phyloP scores from a whole-genome alignment of 2,113 vertebrate species.

The Bufo bufo region DNA sequence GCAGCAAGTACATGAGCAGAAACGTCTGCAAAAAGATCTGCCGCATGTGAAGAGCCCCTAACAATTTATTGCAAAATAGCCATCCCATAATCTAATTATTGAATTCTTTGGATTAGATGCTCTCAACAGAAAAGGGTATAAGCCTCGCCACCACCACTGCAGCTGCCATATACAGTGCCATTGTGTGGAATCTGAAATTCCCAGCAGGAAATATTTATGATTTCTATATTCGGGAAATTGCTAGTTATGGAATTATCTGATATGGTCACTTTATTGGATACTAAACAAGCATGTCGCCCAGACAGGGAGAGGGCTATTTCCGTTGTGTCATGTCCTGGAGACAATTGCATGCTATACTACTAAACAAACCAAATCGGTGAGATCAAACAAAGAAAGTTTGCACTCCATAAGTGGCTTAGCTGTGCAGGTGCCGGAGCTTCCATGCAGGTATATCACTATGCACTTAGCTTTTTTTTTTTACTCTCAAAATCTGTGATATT shows the following conservation, averaged over 20 bases:
- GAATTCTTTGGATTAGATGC: background rate
- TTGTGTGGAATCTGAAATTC: too few species aligned
- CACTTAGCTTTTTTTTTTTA: background rate
- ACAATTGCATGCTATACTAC: background rate
- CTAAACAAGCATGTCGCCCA: background rate
- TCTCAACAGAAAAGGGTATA: background rate
- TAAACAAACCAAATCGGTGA: background rate
- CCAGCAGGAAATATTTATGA: too few species aligned
- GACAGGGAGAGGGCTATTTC: background rate
- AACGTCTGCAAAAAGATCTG: too few species aligned
- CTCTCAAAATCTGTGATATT: background rate
- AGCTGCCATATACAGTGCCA: too few species aligned
- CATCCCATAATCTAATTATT: background rate
- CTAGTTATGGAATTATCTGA: too few species aligned
- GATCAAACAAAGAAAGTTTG: slow-evolving; percentile 16
- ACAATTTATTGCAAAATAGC: background rate
- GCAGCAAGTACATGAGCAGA: too few species aligned
- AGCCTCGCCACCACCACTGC: background rate
- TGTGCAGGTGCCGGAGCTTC: background rate
- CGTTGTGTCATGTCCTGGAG: slow-evolving; percentile 5
- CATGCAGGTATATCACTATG: background rate
- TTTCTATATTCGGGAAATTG: too few species aligned
- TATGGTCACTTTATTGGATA: too few species aligned
- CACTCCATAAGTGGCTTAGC: background rate
- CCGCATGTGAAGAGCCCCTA: too few species aligned